Percentiles rank a stretch among this genome's conserved stretches.
phyloP scores from a whole-genome alignment of 92 coral and sea anemone genomes.

The Phenganax subtilis region DNA sequence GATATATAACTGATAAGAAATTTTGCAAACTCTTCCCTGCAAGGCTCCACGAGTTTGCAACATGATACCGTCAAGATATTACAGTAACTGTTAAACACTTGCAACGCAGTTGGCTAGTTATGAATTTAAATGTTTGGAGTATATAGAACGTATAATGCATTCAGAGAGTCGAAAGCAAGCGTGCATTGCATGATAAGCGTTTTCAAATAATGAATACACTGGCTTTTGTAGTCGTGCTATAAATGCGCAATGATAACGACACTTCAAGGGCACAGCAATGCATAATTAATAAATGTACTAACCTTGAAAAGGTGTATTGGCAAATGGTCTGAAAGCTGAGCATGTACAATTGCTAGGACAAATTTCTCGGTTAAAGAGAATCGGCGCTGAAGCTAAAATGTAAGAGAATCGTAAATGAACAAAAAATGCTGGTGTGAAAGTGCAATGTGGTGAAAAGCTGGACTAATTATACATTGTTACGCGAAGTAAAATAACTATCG shows the following conservation, averaged over 20 bases:
- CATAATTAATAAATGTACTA: conserved; percentile 21
- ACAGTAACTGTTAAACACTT: not conserved
- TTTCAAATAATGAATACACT: not conserved
- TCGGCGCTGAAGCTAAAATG: conserved; percentile 18
- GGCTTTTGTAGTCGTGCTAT: not conserved
- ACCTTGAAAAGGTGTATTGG: conserved; percentile 39
- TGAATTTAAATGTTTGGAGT: too few relatives aligned
- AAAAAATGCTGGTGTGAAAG: not conserved
- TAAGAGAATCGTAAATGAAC: not conserved
- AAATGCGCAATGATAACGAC: not conserved
- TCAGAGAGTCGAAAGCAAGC: not conserved
- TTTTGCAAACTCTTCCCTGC: not conserved
- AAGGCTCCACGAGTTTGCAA: too few relatives aligned
- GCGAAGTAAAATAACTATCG: conserved; percentile 37
- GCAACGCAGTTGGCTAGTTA: too few relatives aligned
- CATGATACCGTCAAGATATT: too few relatives aligned
- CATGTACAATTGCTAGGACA: conserved; percentile 69
- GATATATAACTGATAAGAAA: not conserved
- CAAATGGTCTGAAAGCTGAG: conserved; percentile 90
- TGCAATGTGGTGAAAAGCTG: conserved; percentile 29
- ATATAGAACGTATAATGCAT: too few relatives aligned
- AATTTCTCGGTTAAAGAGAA: conserved; percentile 23
- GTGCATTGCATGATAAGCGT: not conserved
- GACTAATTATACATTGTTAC: conserved; percentile 34
- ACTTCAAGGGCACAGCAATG: conserved; percentile 25